A percentile compares a stretch with the other conserved stretches of the same genome.
These are phyloP conservation scores for Spinus olivaceus DNA, from an alignment of 2,797 vertebrate species.

Conservation along the genomic window DNA sequence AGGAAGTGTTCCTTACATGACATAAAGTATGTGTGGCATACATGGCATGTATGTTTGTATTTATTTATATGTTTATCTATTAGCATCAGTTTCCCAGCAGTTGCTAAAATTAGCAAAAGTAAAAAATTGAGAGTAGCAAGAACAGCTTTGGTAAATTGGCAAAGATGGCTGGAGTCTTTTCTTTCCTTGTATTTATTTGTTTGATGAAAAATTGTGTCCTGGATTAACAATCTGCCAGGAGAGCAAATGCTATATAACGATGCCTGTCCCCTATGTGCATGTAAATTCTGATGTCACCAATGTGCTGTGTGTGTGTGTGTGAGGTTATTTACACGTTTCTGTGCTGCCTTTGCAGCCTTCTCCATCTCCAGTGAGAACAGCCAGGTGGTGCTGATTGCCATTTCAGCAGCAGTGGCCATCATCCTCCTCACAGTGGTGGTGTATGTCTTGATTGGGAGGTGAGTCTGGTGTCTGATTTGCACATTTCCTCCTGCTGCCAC, in stretches of 20 bases:
- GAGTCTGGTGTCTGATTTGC: conserved; percentile 33
- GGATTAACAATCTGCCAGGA: not conserved
- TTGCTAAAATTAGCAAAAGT: not conserved
- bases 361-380: conserved; percentile 97
- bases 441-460: conserved; percentile 94
- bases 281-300: not conserved
- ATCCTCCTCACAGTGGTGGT: conserved; percentile 92
- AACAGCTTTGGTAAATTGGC: not conserved
- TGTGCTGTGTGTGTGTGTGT: not conserved
- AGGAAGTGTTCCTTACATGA: not conserved
- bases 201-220: not conserved
- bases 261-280: not conserved
- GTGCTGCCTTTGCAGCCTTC: conserved; percentile 82
- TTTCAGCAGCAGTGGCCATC: conserved; percentile 91
- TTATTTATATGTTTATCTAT: not conserved
- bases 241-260: not conserved
- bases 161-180: not conserved
- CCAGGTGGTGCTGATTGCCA: conserved; percentile 93
- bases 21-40: not conserved
- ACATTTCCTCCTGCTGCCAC: not conserved
- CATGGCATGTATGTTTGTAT: not conserved
- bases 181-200: not conserved
- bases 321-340: not conserved
- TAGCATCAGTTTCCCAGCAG: not conserved
- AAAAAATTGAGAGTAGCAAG: not conserved